phyloP scores from a whole-genome alignment of 2,113 vertebrate genomes.

The Gallinago undulata region DNA sequence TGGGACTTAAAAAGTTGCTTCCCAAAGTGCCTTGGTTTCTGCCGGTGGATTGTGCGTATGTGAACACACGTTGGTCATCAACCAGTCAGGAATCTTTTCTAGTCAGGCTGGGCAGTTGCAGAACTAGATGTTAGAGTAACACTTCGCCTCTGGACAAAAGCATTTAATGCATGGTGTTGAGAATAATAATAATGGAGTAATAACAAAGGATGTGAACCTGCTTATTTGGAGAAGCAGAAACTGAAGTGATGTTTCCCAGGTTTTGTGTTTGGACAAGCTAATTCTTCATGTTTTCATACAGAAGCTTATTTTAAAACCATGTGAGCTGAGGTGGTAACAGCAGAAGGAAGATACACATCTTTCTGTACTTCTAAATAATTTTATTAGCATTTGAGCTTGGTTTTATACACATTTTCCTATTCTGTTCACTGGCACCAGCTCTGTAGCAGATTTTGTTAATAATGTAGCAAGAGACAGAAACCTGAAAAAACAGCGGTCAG shows the following conservation, averaged over 20 bases:
- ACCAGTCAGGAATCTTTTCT: background rate
- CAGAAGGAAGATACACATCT: background rate
- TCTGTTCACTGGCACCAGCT: background rate
- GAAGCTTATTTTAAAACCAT: background rate
- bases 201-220: background rate
- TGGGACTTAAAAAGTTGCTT: background rate
- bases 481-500: background rate
- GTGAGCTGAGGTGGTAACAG: background rate
- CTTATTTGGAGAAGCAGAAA: background rate
- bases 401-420: background rate
- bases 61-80: background rate
- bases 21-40: background rate
- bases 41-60: background rate
- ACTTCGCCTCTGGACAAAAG: background rate
- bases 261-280: constrained; percentile 20
- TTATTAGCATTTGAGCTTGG: background rate
- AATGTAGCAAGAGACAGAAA: background rate
- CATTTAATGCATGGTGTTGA: background rate
- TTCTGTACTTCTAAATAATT: background rate
- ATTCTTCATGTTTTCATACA: background rate
- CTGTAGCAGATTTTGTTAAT: background rate
- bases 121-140: background rate
- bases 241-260: constrained; percentile 28
- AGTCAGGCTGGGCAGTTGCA: background rate
- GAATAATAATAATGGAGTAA: background rate